Percentiles rank a stretch among this genome's conserved stretches.
Evolutionary conservation across 2,888 invertebrate genomes (phyloP).

Genomic region (Tuberolachnus salignus): DNA sequence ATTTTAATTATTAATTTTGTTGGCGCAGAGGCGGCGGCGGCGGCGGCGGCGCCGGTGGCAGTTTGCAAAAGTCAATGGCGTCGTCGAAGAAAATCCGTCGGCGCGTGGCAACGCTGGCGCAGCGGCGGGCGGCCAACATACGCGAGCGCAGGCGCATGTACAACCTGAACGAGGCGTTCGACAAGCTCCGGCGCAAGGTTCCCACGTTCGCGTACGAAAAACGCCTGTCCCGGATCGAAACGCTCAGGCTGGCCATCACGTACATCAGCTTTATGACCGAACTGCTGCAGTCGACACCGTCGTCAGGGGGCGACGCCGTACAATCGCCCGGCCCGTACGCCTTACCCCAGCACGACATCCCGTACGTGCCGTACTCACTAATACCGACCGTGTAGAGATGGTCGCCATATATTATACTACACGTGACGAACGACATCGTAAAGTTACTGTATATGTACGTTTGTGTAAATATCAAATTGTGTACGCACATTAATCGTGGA

Average conservation of each 20-base stretch:
- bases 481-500: too few species aligned
- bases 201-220: conserved; percentile 98
- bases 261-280: conserved; percentile 98
- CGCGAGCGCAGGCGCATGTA: conserved; percentile 93
- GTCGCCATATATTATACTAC: too few species aligned
- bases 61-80: conserved; percentile 60
- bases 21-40: conserved; percentile 60
- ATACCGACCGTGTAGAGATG: conserved; percentile 59
- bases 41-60: conserved; percentile 60
- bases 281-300: conserved; percentile 63
- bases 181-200: conserved; percentile 86
- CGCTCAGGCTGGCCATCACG: conserved; percentile 89
- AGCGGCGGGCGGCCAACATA: conserved; percentile 89
- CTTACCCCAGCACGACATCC: conserved; percentile 61
- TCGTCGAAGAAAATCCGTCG: conserved; percentile 79
- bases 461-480: too few species aligned
- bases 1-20: too few species aligned
- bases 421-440: too few species aligned
- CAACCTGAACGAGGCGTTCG: conserved; percentile 94
- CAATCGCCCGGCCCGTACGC: conserved; percentile 58
- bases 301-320: conserved; percentile 58
- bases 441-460: too few species aligned
- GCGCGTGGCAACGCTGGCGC: conserved; percentile 87
- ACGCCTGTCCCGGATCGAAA: conserved; percentile 92
- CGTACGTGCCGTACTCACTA: conserved; percentile 64